A percentile compares a stretch with the other conserved stretches of the same genome.
These are phyloP conservation scores for Bettongia penicillata DNA, from an alignment of 2,113 vertebrate species.

Conservation along the genomic window DNA sequence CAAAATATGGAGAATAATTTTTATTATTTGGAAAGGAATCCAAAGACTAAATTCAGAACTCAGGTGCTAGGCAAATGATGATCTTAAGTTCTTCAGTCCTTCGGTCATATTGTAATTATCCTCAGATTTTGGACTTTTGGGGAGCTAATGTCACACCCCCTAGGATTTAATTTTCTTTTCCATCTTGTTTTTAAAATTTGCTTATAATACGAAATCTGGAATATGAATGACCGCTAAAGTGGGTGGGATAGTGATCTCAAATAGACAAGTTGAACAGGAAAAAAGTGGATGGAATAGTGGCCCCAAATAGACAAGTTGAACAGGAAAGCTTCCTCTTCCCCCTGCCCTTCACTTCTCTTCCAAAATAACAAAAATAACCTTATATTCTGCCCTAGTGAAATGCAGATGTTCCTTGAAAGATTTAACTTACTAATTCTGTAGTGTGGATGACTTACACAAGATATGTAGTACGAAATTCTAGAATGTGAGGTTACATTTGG, in stretches of 20 bases:
- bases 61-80: conserved; percentile 12
- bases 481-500: background rate
- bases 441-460: background rate
- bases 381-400: background rate
- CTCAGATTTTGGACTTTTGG: background rate
- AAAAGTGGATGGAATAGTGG: background rate
- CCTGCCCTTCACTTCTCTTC: background rate
- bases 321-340: background rate
- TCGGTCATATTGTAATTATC: background rate
- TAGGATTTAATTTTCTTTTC: background rate
- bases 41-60: conserved; percentile 9
- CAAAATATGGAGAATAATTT: background rate
- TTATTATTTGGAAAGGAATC: conserved; percentile 45
- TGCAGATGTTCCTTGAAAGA: background rate
- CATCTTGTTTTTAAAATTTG: background rate
- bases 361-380: background rate
- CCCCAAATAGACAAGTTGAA: background rate
- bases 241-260: background rate
- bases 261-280: background rate
- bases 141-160: background rate
- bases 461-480: background rate
- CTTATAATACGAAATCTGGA: background rate
- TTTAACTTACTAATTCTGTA: background rate
- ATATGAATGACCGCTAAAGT: background rate
- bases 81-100: conserved; percentile 5